These are phyloP conservation scores for Stenichneumon culpator DNA, from an alignment of 2,888 invertebrate genomes.

Conservation along the genomic window DNA sequence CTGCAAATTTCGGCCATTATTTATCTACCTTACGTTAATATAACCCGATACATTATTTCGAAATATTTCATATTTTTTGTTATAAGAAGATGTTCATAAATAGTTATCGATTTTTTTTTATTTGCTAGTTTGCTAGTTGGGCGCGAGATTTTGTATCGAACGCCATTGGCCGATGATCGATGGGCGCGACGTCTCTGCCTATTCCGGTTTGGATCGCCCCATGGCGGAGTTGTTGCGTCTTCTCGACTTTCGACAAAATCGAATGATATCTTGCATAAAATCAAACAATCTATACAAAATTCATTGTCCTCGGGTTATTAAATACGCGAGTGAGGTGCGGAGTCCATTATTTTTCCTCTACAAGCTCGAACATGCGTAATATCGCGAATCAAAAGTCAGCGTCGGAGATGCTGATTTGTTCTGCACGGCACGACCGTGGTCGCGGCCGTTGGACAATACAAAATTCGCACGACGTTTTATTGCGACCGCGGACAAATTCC, in stretches of 20 bases:
- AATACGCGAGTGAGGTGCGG: not conserved
- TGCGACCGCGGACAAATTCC: not conserved
- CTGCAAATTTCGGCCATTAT: slow-evolving; percentile 68
- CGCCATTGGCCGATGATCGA: not conserved
- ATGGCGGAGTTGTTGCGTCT: too few relatives aligned
- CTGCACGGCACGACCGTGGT: not conserved
- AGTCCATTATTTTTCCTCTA: not conserved
- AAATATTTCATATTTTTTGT: not conserved
- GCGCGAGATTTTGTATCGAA: not conserved
- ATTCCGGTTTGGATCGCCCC: too few relatives aligned
- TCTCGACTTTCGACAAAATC: not conserved
- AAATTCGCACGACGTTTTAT: not conserved
- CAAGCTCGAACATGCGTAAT: not conserved
- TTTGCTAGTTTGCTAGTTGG: not conserved
- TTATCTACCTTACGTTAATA: not conserved
- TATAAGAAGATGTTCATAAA: not conserved
- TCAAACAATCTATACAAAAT: not conserved
- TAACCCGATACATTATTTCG: not conserved
- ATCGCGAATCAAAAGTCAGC: not conserved
- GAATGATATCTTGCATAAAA: not conserved
- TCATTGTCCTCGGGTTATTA: not conserved
- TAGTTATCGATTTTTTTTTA: not conserved
- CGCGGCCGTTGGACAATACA: not conserved
- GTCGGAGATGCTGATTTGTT: not conserved
- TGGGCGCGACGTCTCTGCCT: not conserved